Conservation (phyloP, 1,140 invertebrate species). For the Gryllus bimaculatus region DNA sequence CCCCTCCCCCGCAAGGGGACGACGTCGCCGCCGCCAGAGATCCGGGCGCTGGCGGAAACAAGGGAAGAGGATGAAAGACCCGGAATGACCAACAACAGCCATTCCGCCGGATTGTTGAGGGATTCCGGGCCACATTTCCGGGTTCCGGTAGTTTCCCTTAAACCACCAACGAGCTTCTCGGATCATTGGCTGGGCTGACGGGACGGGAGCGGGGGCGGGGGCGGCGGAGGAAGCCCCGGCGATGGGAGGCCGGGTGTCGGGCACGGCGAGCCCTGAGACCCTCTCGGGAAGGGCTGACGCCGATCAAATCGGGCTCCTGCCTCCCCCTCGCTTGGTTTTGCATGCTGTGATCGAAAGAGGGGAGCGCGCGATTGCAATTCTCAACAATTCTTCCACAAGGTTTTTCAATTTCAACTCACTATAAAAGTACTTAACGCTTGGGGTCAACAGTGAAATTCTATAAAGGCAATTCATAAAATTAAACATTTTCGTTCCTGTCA, state of each 20-base stretch:
- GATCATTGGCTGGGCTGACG: slow-evolving; percentile 11
- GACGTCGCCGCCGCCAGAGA: not conserved
- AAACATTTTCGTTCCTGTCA: too few species aligned
- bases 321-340: too few species aligned
- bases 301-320: not conserved
- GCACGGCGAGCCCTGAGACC: not conserved
- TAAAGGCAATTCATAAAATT: too few species aligned
- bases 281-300: not conserved
- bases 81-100: slow-evolving; percentile 18
- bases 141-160: slow-evolving; percentile 17
- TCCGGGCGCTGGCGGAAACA: not conserved
- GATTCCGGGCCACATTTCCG: slow-evolving; percentile 21
- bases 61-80: slow-evolving; percentile 13
- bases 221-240: too few species aligned
- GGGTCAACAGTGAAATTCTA: too few species aligned
- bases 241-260: not conserved
- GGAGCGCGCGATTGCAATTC: too few species aligned
- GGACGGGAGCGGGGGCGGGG: not conserved
- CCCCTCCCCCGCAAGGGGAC: not conserved
- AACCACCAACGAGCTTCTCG: slow-evolving; percentile 16
- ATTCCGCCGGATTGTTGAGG: slow-evolving; percentile 19
- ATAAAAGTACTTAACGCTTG: too few species aligned
- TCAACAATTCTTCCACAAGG: too few species aligned
- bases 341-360: too few species aligned
- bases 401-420: too few species aligned